These are phyloP conservation scores for Papilio demoleus DNA, from an alignment of 2,888 invertebrate species.

Conservation along the genomic window DNA sequence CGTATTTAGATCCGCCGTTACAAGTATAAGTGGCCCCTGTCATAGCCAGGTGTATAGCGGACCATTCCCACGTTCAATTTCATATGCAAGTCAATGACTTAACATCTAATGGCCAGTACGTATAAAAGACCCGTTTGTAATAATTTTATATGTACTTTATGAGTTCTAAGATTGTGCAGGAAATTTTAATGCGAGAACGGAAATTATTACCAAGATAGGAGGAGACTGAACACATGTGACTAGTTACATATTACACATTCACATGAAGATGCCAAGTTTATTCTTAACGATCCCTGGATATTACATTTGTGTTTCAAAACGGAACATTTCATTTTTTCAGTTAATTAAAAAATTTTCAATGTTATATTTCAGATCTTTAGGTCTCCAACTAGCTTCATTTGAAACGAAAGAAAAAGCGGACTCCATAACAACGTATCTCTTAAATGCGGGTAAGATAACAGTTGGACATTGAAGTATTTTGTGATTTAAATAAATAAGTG, in stretches of 20 bases:
- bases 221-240: background rate
- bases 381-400: constrained; percentile 92
- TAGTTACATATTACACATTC: no score
- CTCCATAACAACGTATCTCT: constrained; percentile 91
- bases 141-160: constrained; percentile 10
- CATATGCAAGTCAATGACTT: constrained; percentile 19
- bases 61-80: constrained; percentile 20
- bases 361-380: constrained; percentile 85
- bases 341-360: background rate
- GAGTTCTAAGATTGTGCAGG: background rate
- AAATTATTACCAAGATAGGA: background rate
- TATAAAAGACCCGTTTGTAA: constrained; percentile 5
- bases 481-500: no score
- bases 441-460: constrained; percentile 89
- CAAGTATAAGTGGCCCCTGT: constrained; percentile 51
- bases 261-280: no score
- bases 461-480: no score
- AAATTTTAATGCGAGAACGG: constrained; percentile 1
- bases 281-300: no score
- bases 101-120: background rate
- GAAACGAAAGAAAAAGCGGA: constrained; percentile 94
- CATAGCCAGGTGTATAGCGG: constrained; percentile 19
- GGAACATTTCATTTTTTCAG: background rate
- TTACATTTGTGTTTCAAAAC: background rate
- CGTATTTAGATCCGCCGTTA: constrained; percentile 57